phyloP scores from a whole-genome alignment of 2,888 invertebrate species.

The Megaustenia siamemsis region DNA sequence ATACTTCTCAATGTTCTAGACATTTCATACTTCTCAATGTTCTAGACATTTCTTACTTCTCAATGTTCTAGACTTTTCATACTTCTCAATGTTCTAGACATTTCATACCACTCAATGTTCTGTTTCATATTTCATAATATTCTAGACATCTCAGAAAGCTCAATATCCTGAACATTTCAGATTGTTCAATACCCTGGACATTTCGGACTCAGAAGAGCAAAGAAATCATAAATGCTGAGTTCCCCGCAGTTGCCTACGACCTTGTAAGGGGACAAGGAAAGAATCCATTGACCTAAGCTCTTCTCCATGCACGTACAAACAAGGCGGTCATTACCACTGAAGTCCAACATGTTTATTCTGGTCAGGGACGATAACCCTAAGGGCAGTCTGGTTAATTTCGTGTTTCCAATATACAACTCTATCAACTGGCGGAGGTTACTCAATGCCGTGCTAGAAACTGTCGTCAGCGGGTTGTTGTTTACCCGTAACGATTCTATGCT shows the following conservation, averaged over 20 bases:
- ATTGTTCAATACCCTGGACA: background rate
- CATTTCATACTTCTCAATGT: too few species aligned
- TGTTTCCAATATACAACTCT: background rate
- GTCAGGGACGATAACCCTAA: background rate
- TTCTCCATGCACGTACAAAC: constrained; percentile 25
- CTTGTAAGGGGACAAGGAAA: background rate
- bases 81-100: too few species aligned
- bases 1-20: too few species aligned
- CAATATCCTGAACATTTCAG: too few species aligned
- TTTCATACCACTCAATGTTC: too few species aligned
- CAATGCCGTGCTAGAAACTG: background rate
- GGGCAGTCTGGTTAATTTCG: background rate
- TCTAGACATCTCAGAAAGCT: too few species aligned
- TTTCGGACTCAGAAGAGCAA: background rate
- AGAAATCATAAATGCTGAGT: background rate
- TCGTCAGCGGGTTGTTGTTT: background rate
- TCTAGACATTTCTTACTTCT: too few species aligned
- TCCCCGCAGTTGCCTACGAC: background rate
- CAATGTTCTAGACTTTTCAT: too few species aligned
- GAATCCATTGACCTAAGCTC: background rate
- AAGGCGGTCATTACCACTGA: background rate
- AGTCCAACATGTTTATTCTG: background rate
- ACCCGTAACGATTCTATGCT: background rate
- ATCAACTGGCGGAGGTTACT: background rate
- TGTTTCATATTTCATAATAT: too few species aligned